Evolutionary conservation across 1,140 invertebrate genomes (phyloP), one percentile per base, ranked within the genome.

Genomic region (Lasioglossum baleicum): DNA sequence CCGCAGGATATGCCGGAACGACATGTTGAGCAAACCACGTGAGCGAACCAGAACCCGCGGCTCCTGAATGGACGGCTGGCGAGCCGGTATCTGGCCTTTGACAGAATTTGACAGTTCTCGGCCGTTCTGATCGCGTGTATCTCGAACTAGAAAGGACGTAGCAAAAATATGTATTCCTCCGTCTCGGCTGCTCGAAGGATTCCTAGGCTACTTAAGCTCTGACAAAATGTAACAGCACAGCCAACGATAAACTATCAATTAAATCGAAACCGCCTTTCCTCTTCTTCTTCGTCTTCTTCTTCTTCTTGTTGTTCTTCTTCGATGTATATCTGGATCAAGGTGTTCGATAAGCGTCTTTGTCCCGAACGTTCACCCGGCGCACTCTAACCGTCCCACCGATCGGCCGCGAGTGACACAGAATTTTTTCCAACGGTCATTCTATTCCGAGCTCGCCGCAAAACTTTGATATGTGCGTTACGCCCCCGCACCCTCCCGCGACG

Each of bases 101-200:
- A 26, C 1, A 26, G 26, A 26, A 26, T 26, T 26, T 1, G 1
- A 44, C 7, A 44, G 42, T 44, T 44, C 42, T 44, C 42, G 15
- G 6, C 17, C 20, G 17, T 20, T 20, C 1, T 1, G 13, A n/a
- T 22, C 22, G 4, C 58, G n/a, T 2, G 22, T 53, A 53, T 15
- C 56, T n/a, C 56, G 56, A 35, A 26, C 64, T 86, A 85, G 82
- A 90, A 88, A 88, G 77, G 70, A 85, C 72, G 76, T 90, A 90
- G 88, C 88, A 89, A 90, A 90, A 90, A 90, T 90, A 90, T 87
- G 40, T 58, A 40, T 42, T 51, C 81, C 51, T 78, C 40, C 8
- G 35, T 71, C 31, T 67, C 20, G 73, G 51, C 35, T 22, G 44
- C 31, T 66, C 13, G 40, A 53, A 74, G 51, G 48, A 70, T 42